These are phyloP conservation scores for Drosophila santomea DNA, from an alignment of 1,140 invertebrate species.

Conservation along the genomic window DNA sequence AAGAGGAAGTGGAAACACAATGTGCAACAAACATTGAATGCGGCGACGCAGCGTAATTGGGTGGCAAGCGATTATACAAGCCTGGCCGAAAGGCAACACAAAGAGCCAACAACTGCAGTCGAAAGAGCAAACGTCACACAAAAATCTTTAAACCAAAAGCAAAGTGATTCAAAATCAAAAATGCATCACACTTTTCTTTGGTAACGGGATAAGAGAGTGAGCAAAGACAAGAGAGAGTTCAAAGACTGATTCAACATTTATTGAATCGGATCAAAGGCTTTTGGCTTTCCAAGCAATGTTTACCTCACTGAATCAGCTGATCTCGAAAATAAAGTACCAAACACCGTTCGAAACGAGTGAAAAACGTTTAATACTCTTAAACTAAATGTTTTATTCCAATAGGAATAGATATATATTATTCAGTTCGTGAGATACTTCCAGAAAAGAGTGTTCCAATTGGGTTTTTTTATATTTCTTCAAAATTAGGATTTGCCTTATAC, in stretches of 20 bases:
- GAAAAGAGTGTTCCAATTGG: too few relatives aligned
- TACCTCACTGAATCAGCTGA: conserved; percentile 47
- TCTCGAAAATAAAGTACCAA: conserved; percentile 20
- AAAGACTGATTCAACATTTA: conserved; percentile 18
- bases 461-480: too few relatives aligned
- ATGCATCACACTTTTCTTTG: not conserved
- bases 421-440: too few relatives aligned
- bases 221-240: conserved; percentile 11
- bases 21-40: conserved; percentile 71
- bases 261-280: conserved; percentile 30
- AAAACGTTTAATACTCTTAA: not conserved
- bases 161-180: conserved; percentile 18
- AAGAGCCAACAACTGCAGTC: conserved; percentile 33
- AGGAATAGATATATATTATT: too few relatives aligned
- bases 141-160: conserved; percentile 32
- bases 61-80: conserved; percentile 75
- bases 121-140: conserved; percentile 45
- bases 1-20: conserved; percentile 81
- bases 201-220: conserved; percentile 5
- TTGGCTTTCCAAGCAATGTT: conserved; percentile 44
- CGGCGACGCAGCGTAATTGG: conserved; percentile 75
- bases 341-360: not conserved
- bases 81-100: conserved; percentile 39
- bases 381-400: not conserved
- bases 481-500: too few relatives aligned